Evolutionary conservation across 2,113 vertebrate species (phyloP), one percentile per base, ranked within the genome.

Genomic region (Regulus satrapa): DNA sequence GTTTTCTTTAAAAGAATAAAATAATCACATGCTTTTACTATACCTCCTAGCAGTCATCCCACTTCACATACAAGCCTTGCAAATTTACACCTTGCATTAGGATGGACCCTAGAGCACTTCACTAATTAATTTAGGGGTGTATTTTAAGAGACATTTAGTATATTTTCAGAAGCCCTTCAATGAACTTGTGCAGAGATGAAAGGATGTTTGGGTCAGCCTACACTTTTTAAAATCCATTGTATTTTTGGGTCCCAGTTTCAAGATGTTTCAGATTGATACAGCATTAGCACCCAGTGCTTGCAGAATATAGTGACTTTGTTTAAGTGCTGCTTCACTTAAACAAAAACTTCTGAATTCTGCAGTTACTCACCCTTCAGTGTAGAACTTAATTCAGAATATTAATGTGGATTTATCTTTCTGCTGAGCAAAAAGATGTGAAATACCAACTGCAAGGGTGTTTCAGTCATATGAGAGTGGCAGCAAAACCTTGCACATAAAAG

Each of bases 301-400:
- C 38, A 63, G 36, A 6, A 7, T 18, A 10, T 1, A 28, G 8
- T 4, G 13, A 72, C 9, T n/a, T n/a, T n/a, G n/a, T n/a, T n/a
- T n/a, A n/a, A n/a, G n/a, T 0, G 0, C 5, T 20, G 34, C 10
- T 6, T 71, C n/a, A 64, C 31, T 36, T 10, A 41, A 40, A 21
- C 8, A 83, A 80, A 74, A 66, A 8, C 25, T 48, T 61, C 11
- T 31, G 25, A 73, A 49, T 19, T 36, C 32, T 77, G 18, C 31
- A 40, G 14, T 14, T 34, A 38, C 7, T 41, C 26, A 79, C 20
- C 19, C 34, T 36, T 12, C 7, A 51, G 12, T 23, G n/a, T 3
- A 45, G n/a, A 83, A 41, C 45, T 87, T 83, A 21, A 23, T 73
- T 73, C 38, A 56, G 48, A 21, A 62, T 28, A 40, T 75, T n/a